Evolutionary conservation across 2,797 vertebrate species (phyloP), one percentile per base, ranked within the genome.

Genomic region (Channa striata): DNA sequence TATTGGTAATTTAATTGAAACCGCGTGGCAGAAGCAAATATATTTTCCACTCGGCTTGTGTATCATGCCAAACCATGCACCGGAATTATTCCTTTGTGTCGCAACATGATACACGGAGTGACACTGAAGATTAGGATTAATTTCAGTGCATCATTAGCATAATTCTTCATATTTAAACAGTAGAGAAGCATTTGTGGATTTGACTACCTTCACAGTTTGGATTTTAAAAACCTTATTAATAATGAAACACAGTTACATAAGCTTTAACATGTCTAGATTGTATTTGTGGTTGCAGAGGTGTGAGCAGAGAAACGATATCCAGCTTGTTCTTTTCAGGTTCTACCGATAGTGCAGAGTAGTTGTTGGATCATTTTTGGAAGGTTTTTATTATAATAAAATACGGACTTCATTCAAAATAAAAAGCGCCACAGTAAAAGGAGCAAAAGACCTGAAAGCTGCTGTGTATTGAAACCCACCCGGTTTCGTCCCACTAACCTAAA

Each of bases 1-100:
- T 73, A 61, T 77, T 90, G 72, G 67, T 87, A 84, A 83, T 89
- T 88, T 76, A 87, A 87, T 80, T 87, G 86, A 86, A 84, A 80
- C 68, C 46, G 81, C 71, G 40, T 81, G 87, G 86, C 83, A 82
- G 77, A 74, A 64, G 81, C 65, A 64, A 52, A 74, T 46, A 59
- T 63, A 85, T 83, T 87, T 89, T 90, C 87, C 83, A 87, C 56
- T 62, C 40, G 66, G 81, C 68, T 81, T 80, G 59, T 67, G 77
- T 84, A 85, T 87, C 78, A 52, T 60, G 65, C 68, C 70, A 67
- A 58, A 63, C 44, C 23, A 10, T n/a, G 37, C 40, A 9, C 44
- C 25, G 12, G 83, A 83, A 85, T 86, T 17, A 76, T 77, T 63
- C 56, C 72, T 17, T 61, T 73, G 73, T 74, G 48, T 5, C 8